phyloP scores from a whole-genome alignment of 2,797 vertebrate species.

The Mustela erminea region DNA sequence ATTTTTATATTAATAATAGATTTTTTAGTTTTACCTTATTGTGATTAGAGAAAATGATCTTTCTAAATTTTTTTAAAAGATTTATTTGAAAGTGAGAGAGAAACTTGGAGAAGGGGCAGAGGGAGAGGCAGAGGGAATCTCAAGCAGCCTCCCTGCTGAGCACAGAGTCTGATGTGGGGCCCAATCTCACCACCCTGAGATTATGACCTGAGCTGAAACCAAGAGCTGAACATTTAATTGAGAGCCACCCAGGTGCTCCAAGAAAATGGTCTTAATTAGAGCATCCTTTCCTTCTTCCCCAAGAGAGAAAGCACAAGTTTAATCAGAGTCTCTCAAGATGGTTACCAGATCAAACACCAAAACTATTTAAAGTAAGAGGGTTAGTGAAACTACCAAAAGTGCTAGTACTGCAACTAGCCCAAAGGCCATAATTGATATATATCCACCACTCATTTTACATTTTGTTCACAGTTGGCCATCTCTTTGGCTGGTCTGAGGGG shows the following conservation, averaged over 20 bases:
- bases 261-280: background rate
- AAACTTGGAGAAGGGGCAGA: background rate
- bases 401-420: background rate
- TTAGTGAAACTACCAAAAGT: background rate
- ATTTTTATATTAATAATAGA: background rate
- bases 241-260: background rate
- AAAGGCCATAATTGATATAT: background rate
- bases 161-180: background rate
- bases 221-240: background rate
- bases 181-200: background rate
- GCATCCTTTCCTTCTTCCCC: background rate
- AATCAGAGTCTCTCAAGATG: background rate
- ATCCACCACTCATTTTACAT: background rate
- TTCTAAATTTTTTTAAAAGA: background rate
- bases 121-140: background rate
- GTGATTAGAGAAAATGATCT: background rate
- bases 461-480: background rate
- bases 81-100: background rate
- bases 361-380: background rate
- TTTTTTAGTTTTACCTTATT: slow-evolving; percentile 2
- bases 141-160: background rate
- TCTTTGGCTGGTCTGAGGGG: background rate
- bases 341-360: background rate
- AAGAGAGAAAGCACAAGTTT: background rate
- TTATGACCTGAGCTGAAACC: background rate